Percentiles rank a stretch among this genome's conserved stretches.
phyloP scores from a whole-genome alignment of 1,140 invertebrate genomes.

The Eriosoma lanigerum region DNA sequence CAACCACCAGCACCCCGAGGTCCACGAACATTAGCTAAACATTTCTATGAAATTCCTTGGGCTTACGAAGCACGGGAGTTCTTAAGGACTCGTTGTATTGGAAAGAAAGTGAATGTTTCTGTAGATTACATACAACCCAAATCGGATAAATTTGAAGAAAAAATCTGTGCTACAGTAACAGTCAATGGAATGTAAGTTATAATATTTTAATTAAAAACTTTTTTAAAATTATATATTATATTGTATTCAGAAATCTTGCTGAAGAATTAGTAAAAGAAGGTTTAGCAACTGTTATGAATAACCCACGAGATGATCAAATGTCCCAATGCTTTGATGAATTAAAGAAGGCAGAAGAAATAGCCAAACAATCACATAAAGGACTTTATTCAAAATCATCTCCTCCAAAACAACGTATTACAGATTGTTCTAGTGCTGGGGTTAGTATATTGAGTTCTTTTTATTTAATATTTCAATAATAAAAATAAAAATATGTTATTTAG shows the following conservation, averaged over 20 bases:
- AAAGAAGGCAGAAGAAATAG: conserved; percentile 90
- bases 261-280: conserved; percentile 92
- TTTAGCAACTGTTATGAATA: conserved; percentile 86
- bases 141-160: conserved; percentile 90
- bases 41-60: conserved; percentile 95
- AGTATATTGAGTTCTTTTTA: background rate
- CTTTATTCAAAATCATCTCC: conserved; percentile 47
- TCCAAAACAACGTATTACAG: conserved; percentile 47
- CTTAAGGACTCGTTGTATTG: conserved; percentile 91
- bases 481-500: background rate
- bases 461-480: background rate
- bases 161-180: conserved; percentile 89
- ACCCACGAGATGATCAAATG: conserved; percentile 92
- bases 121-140: conserved; percentile 97
- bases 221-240: background rate
- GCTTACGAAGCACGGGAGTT: conserved; percentile 98
- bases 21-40: conserved; percentile 57
- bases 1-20: conserved; percentile 40
- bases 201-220: background rate
- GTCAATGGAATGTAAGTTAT: conserved; percentile 75
- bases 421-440: conserved; percentile 50
- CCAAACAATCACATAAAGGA: conserved; percentile 68
- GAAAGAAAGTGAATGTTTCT: conserved; percentile 90
- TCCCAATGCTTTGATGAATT: conserved; percentile 92
- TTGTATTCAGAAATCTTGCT: conserved; percentile 80